A percentile compares a stretch with the other conserved stretches of the same genome.
Evolutionary conservation across 2,113 vertebrate species (phyloP).

Genomic region (Neogale vison): DNA sequence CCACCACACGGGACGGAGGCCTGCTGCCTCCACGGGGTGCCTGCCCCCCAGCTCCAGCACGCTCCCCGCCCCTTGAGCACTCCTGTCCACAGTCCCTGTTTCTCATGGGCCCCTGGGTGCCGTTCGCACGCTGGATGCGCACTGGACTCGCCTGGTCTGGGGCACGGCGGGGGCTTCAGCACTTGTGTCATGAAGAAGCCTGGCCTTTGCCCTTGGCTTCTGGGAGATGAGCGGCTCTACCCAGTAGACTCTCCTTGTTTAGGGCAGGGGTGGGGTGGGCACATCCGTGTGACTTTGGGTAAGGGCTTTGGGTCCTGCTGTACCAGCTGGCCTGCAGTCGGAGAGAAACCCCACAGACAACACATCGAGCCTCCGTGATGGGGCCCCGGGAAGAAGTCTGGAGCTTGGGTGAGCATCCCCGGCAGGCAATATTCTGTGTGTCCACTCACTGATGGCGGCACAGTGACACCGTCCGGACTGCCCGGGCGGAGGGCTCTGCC

Average conservation of each 20-base stretch:
- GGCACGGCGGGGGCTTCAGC: background rate
- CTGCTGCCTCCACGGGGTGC: accelerated
- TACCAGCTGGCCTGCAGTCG: background rate
- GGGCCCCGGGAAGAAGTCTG: too few species aligned
- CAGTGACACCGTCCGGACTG: background rate
- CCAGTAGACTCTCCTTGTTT: background rate
- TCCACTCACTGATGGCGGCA: background rate
- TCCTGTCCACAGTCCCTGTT: background rate
- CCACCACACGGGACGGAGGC: accelerated
- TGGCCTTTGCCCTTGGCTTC: background rate
- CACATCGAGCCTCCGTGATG: accelerated
- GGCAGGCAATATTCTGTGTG: accelerated
- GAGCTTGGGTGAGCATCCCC: background rate
- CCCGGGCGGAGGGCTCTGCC: background rate
- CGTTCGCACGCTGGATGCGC: background rate
- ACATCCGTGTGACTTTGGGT: background rate
- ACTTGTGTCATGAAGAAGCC: too few species aligned
- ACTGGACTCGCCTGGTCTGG: background rate
- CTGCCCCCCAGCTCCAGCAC: accelerated
- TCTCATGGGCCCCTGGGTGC: accelerated
- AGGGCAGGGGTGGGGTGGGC: background rate
- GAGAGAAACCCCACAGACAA: accelerated
- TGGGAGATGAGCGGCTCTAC: background rate
- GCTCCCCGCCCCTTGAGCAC: accelerated
- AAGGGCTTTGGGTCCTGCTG: background rate